Evolutionary conservation across 2,797 vertebrate species (phyloP).

Genomic region (Scolopax bukidnonensis): DNA sequence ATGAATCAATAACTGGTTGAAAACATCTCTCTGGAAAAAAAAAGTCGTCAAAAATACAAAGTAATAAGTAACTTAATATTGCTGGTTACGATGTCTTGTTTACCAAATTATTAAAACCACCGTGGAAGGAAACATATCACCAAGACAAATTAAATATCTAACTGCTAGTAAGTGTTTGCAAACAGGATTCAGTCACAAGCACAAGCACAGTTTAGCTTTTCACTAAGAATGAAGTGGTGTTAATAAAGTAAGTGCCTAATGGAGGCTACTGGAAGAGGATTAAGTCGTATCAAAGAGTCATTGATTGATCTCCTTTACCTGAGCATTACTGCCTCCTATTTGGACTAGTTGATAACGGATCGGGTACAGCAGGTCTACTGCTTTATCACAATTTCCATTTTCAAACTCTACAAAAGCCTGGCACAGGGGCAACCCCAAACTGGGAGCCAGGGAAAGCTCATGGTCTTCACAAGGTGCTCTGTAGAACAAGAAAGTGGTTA

Average conservation of each 20-base stretch:
- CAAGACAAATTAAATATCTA: neutral
- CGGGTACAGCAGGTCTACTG: constrained; percentile 87
- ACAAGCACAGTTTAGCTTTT: neutral
- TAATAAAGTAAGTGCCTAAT: neutral
- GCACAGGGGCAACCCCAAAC: constrained; percentile 87
- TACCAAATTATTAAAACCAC: neutral
- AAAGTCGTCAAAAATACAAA: neutral
- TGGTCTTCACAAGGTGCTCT: constrained; percentile 86
- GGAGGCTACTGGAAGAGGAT: neutral
- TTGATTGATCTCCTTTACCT: constrained; percentile 77
- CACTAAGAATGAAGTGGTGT: neutral
- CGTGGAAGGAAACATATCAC: neutral
- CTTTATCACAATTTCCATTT: constrained; percentile 81
- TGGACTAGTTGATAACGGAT: constrained; percentile 82
- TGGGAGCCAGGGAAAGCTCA: constrained; percentile 79
- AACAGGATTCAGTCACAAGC: neutral
- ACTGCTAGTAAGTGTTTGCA: neutral
- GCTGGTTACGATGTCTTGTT: neutral
- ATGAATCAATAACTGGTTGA: constrained; percentile 91
- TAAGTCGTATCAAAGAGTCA: neutral
- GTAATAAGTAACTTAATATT: neutral
- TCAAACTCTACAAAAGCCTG: constrained; percentile 89
- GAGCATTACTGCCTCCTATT: constrained; percentile 93
- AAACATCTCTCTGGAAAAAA: constrained; percentile 89
- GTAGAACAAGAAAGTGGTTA: constrained; percentile 2